A percentile compares a stretch with the other conserved stretches of the same genome.
phyloP scores from a whole-genome alignment of 2,888 invertebrate genomes.

The Caradrina kadenii region DNA sequence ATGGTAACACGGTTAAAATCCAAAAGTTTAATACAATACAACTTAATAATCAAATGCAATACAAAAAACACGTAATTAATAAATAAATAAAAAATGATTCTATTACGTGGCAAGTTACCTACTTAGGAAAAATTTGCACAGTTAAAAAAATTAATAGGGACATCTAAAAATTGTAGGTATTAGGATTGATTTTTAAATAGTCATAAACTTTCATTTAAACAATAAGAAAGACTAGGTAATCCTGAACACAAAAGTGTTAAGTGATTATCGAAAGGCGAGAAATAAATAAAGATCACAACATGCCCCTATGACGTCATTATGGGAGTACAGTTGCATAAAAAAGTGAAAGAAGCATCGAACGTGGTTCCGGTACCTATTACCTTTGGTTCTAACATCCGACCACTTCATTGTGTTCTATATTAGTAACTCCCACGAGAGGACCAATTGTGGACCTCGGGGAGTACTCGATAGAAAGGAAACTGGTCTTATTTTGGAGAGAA shows the following conservation, averaged over 20 bases:
- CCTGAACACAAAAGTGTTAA: background rate
- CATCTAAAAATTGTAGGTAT: too few species aligned
- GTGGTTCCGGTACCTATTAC: slow-evolving; percentile 49
- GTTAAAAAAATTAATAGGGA: too few species aligned
- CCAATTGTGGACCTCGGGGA: slow-evolving; percentile 60
- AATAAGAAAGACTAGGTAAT: too few species aligned
- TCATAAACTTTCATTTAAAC: too few species aligned
- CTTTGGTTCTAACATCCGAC: slow-evolving; percentile 56
- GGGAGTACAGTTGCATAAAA: slow-evolving; percentile 23
- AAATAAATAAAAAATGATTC: slow-evolving; percentile 9
- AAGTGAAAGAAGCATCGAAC: slow-evolving; percentile 51
- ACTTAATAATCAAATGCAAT: slow-evolving; percentile 25
- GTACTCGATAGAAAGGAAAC: slow-evolving; percentile 70
- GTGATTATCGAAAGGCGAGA: background rate
- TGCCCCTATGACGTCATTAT: background rate
- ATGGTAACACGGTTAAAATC: slow-evolving; percentile 27
- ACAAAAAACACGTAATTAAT: slow-evolving; percentile 12
- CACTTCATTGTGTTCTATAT: slow-evolving; percentile 73
- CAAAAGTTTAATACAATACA: slow-evolving; percentile 22
- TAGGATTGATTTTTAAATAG: too few species aligned
- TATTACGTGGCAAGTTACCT: background rate
- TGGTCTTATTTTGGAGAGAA: slow-evolving; percentile 66
- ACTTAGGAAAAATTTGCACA: too few species aligned
- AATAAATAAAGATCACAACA: background rate
- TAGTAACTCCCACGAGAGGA: slow-evolving; percentile 65